Evolutionary conservation across 64 coral and sea anemone genomes (phyloP), one percentile per base, ranked within the genome.

Genomic region (Montipora capricornis): DNA sequence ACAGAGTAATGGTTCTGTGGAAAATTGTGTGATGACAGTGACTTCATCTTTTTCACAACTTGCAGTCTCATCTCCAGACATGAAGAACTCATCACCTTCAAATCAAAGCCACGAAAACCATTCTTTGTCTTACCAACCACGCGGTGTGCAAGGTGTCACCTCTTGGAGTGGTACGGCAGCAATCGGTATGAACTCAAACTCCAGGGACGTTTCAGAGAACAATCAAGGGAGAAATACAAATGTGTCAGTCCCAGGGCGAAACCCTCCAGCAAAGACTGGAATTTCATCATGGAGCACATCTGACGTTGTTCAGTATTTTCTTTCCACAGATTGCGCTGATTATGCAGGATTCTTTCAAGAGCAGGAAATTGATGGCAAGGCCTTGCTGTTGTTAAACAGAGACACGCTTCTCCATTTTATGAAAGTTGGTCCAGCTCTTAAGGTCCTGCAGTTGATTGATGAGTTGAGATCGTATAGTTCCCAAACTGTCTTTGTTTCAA

Each of bases 351-450:
- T 93, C 24, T 59, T 93, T 80, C 76, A 93, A 59, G 92, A 88
- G 48, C 83, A 93, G 82, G 92, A 93, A 49, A 93, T 93, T 75
- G 84, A 93, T 47, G 92, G 92, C 15, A 93, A 87, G 60, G 92
- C 92, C 0, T 26, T 93, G 37, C 45, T 93, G 83, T 68, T 93
- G 20, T 59, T 93, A 47, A 86, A 93, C 50, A 62, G 86, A 47
- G 84, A 88, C 4, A 87, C 92, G 44, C 74, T 93, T 6, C 57
- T 93, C 19, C 76, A 87, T 12, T 93, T 87, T 47, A 20, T 93
- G 74, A 93, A 93, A 29, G 76, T 93, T 48, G 92, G 92, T 7
- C 92, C 92, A 9, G 76, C 84, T 46, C 78, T 93, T 49, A 93
- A 93, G 49, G 51, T 93, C 6, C 49, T 93, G 8, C 77, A 93